Evolutionary conservation across 2,797 vertebrate genomes (phyloP).

Genomic region (Spinus olivaceus): DNA sequence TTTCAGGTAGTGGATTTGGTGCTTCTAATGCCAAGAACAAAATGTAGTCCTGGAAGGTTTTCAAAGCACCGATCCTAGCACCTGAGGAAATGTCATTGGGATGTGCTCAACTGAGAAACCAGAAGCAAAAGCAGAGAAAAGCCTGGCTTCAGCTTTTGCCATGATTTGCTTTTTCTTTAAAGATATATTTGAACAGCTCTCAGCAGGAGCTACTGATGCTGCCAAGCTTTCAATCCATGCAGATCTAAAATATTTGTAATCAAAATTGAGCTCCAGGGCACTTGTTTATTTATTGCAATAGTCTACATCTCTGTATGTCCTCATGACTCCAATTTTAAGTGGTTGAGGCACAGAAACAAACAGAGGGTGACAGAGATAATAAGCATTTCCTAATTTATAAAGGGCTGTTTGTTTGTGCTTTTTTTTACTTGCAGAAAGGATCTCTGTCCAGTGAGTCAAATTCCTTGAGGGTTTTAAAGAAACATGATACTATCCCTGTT

Average conservation of each 20-base stretch:
- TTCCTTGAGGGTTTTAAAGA: slow-evolving; percentile 35
- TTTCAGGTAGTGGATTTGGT: neutral
- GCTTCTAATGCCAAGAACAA: neutral
- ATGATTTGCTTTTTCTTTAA: neutral
- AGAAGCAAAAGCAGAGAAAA: neutral
- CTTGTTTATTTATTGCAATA: neutral
- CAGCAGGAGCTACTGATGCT: neutral
- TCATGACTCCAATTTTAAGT: neutral
- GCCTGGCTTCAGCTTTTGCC: neutral
- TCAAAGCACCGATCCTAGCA: neutral
- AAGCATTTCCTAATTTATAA: slow-evolving; percentile 17
- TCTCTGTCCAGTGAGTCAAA: neutral
- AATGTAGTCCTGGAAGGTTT: neutral
- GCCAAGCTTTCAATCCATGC: neutral
- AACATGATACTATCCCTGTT: neutral
- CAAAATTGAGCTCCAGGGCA: neutral
- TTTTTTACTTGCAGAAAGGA: neutral
- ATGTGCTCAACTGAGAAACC: neutral
- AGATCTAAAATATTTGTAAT: slow-evolving; percentile 8
- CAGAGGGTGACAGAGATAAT: neutral
- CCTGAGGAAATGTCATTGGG: neutral
- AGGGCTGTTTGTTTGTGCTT: neutral
- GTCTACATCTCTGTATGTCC: neutral
- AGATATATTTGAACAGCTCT: neutral
- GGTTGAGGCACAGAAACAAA: neutral